A percentile compares a stretch with the other conserved stretches of the same genome.
Evolutionary conservation across 2,888 invertebrate genomes (phyloP).

Genomic region (Gryllus longicercus): DNA sequence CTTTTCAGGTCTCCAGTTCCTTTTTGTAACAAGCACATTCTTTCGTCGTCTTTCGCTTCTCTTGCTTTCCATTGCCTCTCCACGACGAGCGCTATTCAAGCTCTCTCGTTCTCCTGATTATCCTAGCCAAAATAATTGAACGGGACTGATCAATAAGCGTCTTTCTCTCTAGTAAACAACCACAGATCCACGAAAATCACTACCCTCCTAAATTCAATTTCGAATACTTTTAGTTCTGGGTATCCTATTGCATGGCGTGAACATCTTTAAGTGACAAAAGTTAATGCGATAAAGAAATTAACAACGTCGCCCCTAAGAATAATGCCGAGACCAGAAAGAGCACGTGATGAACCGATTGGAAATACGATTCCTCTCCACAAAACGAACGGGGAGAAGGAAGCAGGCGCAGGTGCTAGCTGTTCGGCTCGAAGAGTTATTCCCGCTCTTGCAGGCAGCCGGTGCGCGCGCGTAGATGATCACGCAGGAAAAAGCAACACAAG

Average conservation of each 20-base stretch:
- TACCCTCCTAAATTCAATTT: no score
- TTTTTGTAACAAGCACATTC: slow-evolving; percentile 12
- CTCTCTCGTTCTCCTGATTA: not conserved
- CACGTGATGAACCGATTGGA: no score
- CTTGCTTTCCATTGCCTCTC: not conserved
- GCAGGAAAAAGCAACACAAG: slow-evolving; percentile 6
- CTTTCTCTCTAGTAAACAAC: not conserved
- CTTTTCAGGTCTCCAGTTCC: not conserved
- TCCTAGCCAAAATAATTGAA: not conserved
- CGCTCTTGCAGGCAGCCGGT: not conserved
- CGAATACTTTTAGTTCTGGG: no score
- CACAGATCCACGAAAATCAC: not conserved
- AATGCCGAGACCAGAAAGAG: no score
- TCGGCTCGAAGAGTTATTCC: no score
- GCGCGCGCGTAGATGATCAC: not conserved
- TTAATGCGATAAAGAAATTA: no score
- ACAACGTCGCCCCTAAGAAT: no score
- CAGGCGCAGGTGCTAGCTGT: no score
- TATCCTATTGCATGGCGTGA: no score
- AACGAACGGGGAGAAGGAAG: no score
- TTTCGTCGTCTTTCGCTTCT: not conserved
- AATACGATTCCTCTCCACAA: no score
- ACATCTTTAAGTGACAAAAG: no score
- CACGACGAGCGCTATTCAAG: not conserved
- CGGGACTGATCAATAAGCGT: not conserved